Evolutionary conservation across 2,113 vertebrate genomes (phyloP).

Genomic region (Ondatra zibethicus): DNA sequence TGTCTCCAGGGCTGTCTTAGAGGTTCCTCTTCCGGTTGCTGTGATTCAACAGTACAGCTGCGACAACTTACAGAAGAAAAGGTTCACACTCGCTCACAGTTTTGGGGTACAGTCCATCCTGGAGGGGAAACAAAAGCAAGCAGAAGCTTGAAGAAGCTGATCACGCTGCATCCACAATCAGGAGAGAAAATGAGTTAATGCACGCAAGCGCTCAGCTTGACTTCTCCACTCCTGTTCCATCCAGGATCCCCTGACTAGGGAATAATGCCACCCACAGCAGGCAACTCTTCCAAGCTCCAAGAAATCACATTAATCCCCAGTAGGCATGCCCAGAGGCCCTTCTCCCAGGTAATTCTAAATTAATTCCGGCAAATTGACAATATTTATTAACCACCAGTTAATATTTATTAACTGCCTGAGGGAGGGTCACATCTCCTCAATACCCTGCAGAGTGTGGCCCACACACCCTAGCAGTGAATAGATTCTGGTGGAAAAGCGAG

Average conservation of each 20-base stretch:
- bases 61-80: no score
- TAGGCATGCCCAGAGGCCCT: neutral
- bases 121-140: neutral
- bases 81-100: neutral
- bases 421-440: fast-evolving
- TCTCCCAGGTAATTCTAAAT: neutral
- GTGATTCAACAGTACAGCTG: neutral
- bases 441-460: neutral
- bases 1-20: neutral
- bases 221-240: neutral
- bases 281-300: neutral
- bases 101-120: neutral
- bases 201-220: neutral
- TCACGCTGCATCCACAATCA: no score
- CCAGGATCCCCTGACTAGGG: neutral
- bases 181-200: neutral
- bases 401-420: neutral
- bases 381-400: neutral
- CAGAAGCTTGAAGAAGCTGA: neutral
- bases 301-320: neutral
- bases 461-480: neutral
- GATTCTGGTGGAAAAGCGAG: neutral
- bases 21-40: neutral
- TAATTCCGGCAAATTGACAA: neutral
- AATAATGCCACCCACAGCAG: neutral